Evolutionary conservation across 1,140 invertebrate genomes (phyloP), one percentile per base, ranked within the genome.

Genomic region (Caenorhabditis briggsae): DNA sequence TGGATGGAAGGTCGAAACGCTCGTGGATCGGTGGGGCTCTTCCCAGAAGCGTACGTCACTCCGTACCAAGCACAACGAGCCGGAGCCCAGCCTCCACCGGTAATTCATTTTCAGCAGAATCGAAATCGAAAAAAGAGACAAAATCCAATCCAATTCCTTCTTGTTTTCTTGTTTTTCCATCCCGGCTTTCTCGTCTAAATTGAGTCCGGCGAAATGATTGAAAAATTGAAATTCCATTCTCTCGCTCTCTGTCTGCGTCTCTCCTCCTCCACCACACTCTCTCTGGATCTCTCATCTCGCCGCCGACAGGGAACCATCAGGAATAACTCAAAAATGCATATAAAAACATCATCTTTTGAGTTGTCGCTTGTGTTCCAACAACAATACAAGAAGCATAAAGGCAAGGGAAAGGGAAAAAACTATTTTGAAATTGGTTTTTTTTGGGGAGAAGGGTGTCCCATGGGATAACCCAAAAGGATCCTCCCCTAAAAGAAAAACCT

Each of bases 1-100:
- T 92, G 91, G 91, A 90, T 92, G 64, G 91, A 92, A 90, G 91
- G 91, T 12, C 78, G 86, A 58, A 92, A 92, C 78, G 85, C 85
- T 5, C 90, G 90, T 58, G 91, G 91, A 41, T 90, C 92, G 78
- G 85, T 90, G 43, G 91, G 91, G 1, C 85, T 92, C 25, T 91
- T 92, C 61, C 91, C 91, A 14, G 87, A 87, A 41, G 59, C 89
- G 20, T 92, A 92, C 85, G 91, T 92, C 8, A 82, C 86, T 25
- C 64, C 82, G 46, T 48, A 78, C 56, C 41, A 82, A 82, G 70
- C 59, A 25, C 50, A 50, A 23, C 70, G 55, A 64, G 23, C 23
- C 33, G n/a, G n/a, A n/a, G 33, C 33, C 3, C 33, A 33, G 18
- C 20, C 56, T 14, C 46, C 85, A 55, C 84, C 84, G 84, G 84